Base-by-base conservation (phyloP, 2,113 vertebrate species). In the Galbula dea region DNA sequence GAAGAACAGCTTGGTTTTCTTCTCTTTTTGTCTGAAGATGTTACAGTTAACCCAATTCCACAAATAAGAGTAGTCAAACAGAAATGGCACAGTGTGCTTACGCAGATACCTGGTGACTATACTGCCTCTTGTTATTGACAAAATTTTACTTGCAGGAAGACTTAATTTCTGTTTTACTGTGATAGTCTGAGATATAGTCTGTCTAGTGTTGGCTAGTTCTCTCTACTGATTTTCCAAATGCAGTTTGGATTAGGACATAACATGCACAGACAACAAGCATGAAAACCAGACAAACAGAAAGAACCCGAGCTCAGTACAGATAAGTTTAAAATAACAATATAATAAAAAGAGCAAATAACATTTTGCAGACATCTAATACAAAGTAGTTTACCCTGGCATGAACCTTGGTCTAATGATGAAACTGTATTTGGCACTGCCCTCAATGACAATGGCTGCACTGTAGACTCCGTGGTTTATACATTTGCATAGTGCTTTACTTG, bases 381-480 rank as follows among this genome's bases (percentile, higher is more conserved):
- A 86, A 84, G 39, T 74, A 75, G 89, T 96, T 97, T 97, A 96
- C 83, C 84, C 96, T 96, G 96, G 96, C 96, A 85, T 90, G 91
- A 95, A 95, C 83, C 66, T 76, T 32, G 36, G 79, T 95, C 91
- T 96, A 97, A 97, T 81, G 96, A 96, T 78, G 91, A 96, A 96
- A 97, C 96, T 94, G 65, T 96, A 86, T 86, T 96, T 97, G 96
- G 94, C 93, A 41, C 29, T 67, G 17, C 57, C 39, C 37, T 93
- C 55, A 76, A 16, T 0, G 26, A 96, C 94, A 96, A 95, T 51
- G 86, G 85, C 32, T 72, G 39, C 89, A 61, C 85, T 96, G 55
- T 82, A 91, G 78, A 86, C 69, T 48, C 7, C 12, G 82, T 54
- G 61, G 83, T 89, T 97, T 96, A 89, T 94, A 83, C 36, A 61